A percentile compares a stretch with the other conserved stretches of the same genome.
phyloP scores from a whole-genome alignment of 1,140 invertebrate genomes.

The Pseudomyrmex gracilis region DNA sequence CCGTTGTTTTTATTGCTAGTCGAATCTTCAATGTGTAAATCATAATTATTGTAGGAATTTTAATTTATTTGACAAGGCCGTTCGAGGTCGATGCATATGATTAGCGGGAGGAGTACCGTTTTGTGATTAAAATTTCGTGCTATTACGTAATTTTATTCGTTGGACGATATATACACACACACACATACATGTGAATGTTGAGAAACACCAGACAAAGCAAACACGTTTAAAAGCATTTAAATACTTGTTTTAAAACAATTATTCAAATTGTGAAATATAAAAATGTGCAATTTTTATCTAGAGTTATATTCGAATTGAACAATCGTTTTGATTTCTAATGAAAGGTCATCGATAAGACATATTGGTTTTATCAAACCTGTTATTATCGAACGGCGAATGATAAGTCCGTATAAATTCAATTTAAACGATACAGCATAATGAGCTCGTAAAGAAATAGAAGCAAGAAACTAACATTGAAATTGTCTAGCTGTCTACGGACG shows the following conservation, averaged over 20 bases:
- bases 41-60: conserved; percentile 54
- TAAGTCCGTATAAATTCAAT: neutral
- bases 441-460: conserved; percentile 20
- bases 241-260: neutral
- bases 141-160: conserved; percentile 48
- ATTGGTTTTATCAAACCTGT: neutral
- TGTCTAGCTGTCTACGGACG: neutral
- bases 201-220: neutral
- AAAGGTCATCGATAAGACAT: neutral
- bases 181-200: neutral
- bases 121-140: conserved; percentile 44
- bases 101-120: conserved; percentile 44
- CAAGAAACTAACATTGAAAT: neutral
- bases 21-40: conserved; percentile 44
- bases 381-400: neutral
- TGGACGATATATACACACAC: neutral
- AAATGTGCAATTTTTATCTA: neutral
- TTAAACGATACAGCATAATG: neutral
- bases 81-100: conserved; percentile 42
- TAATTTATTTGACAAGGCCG: neutral
- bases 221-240: neutral
- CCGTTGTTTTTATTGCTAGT: conserved; percentile 17
- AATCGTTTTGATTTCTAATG: neutral
- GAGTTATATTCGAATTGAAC: neutral
- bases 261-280: neutral